Conservation (phyloP, 2,797 vertebrate species). For the Etheostoma nigrum region DNA sequence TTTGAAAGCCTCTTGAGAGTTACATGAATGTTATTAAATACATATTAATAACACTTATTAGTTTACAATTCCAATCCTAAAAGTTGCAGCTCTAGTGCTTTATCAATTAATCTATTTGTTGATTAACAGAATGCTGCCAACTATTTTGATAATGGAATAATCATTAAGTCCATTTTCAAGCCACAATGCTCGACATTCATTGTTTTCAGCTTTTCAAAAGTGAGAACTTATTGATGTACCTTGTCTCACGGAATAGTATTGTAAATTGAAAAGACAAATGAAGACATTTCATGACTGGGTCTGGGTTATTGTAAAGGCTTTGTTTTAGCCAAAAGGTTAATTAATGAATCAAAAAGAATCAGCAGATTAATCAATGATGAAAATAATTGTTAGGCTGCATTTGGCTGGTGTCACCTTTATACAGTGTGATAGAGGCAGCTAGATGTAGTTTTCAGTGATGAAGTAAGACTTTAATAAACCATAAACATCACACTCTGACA, state of each 20-base stretch:
- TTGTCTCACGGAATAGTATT: background rate
- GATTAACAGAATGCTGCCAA: background rate
- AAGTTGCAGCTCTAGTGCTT: too few species aligned
- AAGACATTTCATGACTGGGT: too few species aligned
- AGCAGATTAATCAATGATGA: background rate
- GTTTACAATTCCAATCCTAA: background rate
- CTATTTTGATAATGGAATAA: background rate
- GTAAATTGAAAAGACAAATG: background rate
- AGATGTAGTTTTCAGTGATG: background rate
- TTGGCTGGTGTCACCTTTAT: background rate
- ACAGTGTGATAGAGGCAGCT: too few species aligned
- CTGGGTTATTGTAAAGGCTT: too few species aligned
- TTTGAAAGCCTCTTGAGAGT: background rate
- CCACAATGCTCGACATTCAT: background rate
- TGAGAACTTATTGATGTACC: background rate
- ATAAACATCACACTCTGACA: background rate
- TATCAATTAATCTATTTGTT: background rate
- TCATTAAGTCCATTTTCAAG: background rate
- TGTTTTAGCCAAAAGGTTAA: background rate
- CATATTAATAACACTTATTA: background rate
- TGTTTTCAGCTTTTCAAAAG: background rate
- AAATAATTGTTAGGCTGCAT: background rate
- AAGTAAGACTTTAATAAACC: conserved; percentile 7
- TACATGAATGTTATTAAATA: background rate
- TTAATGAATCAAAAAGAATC: background rate